phyloP scores from a whole-genome alignment of 2,888 invertebrate species.

The Scelioninae gen. 1 region DNA sequence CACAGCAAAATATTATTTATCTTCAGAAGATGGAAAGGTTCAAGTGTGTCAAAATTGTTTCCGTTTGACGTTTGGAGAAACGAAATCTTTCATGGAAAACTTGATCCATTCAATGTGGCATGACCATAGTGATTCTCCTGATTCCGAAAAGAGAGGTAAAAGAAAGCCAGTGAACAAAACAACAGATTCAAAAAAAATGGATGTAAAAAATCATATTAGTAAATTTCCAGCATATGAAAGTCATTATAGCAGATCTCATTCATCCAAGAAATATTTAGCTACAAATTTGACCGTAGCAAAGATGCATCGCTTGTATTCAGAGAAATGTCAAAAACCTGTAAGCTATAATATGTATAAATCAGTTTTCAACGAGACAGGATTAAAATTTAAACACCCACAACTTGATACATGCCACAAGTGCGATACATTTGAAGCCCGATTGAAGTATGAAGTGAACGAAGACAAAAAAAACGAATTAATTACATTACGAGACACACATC shows the following conservation, averaged over 20 bases:
- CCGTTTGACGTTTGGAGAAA: conserved; percentile 23
- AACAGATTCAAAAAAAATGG: conserved; percentile 4
- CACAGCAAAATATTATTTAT: conserved; percentile 21
- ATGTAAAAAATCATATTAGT: conserved; percentile 25
- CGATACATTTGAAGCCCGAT: conserved; percentile 26
- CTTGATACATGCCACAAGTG: conserved; percentile 70
- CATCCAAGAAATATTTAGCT: conserved; percentile 53
- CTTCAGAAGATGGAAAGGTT: conserved; percentile 21
- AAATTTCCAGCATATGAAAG: conserved; percentile 56
- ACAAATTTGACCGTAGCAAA: conserved; percentile 26
- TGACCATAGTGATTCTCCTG: conserved; percentile 15
- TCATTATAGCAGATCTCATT: conserved; percentile 52
- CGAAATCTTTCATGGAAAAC: conserved; percentile 17
- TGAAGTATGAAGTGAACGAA: conserved; percentile 29
- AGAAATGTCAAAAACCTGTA: conserved; percentile 19
- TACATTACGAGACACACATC: conserved; percentile 24
- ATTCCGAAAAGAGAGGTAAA: conserved; percentile 18
- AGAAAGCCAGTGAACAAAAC: conserved; percentile 21
- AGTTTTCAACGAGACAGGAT: conserved; percentile 54
- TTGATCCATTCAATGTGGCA: conserved; percentile 1
- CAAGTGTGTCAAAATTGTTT: conserved; percentile 39
- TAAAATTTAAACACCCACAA: conserved; percentile 69
- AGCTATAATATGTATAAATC: conserved; percentile 45
- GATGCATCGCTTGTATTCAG: conserved; percentile 41
- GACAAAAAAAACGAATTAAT: not conserved